A percentile compares a stretch with the other conserved stretches of the same genome.
phyloP scores from a whole-genome alignment of 1,140 invertebrate genomes.

The Rhysida immarginata region DNA sequence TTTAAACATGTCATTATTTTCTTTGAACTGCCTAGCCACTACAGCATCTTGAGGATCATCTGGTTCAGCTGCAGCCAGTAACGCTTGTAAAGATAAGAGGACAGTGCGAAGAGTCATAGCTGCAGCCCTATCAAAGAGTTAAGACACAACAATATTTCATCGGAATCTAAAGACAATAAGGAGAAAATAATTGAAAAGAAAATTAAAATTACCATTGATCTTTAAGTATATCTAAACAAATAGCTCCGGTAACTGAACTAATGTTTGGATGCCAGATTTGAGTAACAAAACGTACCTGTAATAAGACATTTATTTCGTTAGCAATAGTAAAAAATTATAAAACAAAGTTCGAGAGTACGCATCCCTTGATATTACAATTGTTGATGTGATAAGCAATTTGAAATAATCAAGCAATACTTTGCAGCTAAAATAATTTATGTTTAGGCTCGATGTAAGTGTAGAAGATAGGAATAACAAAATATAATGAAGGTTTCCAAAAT shows the following conservation, averaged over 20 bases:
- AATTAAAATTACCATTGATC: constrained; percentile 89
- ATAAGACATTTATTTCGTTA: too few relatives aligned
- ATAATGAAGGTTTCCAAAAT: too few relatives aligned
- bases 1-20: constrained; percentile 66
- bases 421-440: too few relatives aligned
- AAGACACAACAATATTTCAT: not conserved
- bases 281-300: constrained; percentile 61
- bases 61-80: constrained; percentile 83
- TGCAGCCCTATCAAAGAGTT: constrained; percentile 72
- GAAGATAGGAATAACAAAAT: too few relatives aligned
- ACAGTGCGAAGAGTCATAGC: constrained; percentile 96
- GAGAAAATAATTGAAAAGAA: too few relatives aligned
- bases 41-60: constrained; percentile 94
- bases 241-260: constrained; percentile 94
- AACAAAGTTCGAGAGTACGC: too few relatives aligned
- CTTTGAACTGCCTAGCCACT: constrained; percentile 90
- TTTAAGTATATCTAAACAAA: constrained; percentile 98
- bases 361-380: too few relatives aligned
- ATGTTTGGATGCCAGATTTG: constrained; percentile 99
- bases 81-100: constrained; percentile 70
- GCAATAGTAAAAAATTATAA: too few relatives aligned
- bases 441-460: too few relatives aligned
- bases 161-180: constrained; percentile 4
- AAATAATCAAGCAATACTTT: too few relatives aligned
- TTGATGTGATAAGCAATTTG: too few relatives aligned